Base-by-base conservation (phyloP, 2,113 vertebrate species). In the Bubo blakistoni region DNA sequence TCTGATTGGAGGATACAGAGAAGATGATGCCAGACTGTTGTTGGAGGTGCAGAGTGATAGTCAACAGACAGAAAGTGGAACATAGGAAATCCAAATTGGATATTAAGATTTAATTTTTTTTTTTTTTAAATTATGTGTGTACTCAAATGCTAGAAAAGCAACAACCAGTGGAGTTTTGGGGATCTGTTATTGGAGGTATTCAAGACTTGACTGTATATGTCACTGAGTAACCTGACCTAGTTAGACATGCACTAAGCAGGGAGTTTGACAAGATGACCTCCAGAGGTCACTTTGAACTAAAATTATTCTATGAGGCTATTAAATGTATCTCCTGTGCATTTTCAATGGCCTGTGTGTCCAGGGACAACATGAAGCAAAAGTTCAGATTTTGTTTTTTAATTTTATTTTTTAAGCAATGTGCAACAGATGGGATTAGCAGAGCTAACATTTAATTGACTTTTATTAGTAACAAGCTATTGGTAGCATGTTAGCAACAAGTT, bases 371-470 rank as follows among this genome's bases (percentile, higher is more conserved):
- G 38, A 86, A 77, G 42, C 14, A 71, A 71, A 87, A 79, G 10
- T 57, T 83, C 29, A 59, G 16, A 59, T 58, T 25, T 22, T 10
- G 51, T 47, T 52, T 83, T 85, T 32, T 3, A 14, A 29, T 36
- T 81, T 87, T 59, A 29, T 20, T 77, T 72, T 77, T 73, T n/a
- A 82, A 79, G 52, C 17, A 71, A 9, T 71, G 6, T 76, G n/a
- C n/a, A 90, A 32, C 93, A 96, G 90, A 92, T 96, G 85, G 88
- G 11, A 83, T 88, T 82, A 51, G n/a, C 5, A 29, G 42, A 86
- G 38, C 67, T 90, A 90, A 38, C 54, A 92, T 93, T 96, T 93
- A 88, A 52, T 66, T 96, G 63, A 51, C 32, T 93, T 93, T 88
- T 77, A 63, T 94, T 88, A 94, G 54, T 34, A 82, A 38, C n/a